Evolutionary conservation across 2,113 vertebrate genomes (phyloP), one percentile per base, ranked within the genome.

Genomic region (Pleuronectes platessa): DNA sequence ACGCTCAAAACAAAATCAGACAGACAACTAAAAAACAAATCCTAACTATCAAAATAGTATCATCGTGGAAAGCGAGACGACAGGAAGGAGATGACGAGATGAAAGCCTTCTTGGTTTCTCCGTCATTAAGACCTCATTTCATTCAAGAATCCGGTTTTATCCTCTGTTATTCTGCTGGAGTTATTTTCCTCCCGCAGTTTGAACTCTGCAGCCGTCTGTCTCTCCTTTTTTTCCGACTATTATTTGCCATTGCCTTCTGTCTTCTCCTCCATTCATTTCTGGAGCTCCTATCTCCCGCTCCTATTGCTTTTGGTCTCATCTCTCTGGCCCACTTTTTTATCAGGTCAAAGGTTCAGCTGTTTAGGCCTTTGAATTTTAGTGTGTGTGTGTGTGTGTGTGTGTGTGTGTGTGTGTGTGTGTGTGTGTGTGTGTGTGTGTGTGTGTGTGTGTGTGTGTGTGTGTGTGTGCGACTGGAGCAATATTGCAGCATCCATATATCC

Each of bases 291-390:
- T 83, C 66, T 86, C 40, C 65, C 45, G 66, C 53, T 80, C 35
- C 85, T 87, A 87, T 88, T 88, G 85, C 79, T 79, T 90, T 84
- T 79, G 61, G 31, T 86, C 78, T 92, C 86, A 83, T 92, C 71
- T 84, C 79, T 76, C 11, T 61, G 77, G 67, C 80, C 74, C 89
- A 90, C 92, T 83, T 90, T 92, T 89, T 92, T 79, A 92, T 61
- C 73, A 88, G 89, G 86, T 88, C 86, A 91, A 68, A 72, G 64
- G 89, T 89, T 86, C 77, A 74, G 24, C 70, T 78, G 65, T 79
- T 89, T 78, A 79, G 81, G 40, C 47, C 56, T 90, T 86, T 86
- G 82, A 85, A 76, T 78, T 35, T 37, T 31, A 31, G 21, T 18
- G 27, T 23, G 68, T 21, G 61, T 42, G 27, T 27, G 4, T 27